These are phyloP conservation scores for Anas bernieri DNA, from an alignment of 2,797 vertebrate species.

Conservation along the genomic window DNA sequence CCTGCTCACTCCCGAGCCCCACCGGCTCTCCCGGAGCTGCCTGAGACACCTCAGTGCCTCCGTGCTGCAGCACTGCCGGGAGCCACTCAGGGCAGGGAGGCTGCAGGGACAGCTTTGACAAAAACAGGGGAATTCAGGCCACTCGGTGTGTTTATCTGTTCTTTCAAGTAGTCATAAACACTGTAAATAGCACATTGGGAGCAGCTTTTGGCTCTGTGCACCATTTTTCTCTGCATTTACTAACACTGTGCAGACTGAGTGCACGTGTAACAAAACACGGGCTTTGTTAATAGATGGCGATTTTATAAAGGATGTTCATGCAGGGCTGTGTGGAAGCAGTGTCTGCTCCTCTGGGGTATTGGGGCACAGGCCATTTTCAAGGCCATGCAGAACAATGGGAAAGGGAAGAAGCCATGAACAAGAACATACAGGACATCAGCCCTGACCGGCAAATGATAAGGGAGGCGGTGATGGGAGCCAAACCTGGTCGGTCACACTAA, in stretches of 20 bases:
- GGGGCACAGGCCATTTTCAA: background rate
- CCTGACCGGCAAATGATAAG: background rate
- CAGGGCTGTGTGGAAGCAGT: background rate
- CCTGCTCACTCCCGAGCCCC: background rate
- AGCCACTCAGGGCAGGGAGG: background rate
- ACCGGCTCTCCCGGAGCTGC: background rate
- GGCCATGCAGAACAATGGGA: background rate
- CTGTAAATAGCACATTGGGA: background rate
- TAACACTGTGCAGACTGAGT: background rate
- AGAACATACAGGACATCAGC: background rate
- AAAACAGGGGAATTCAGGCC: background rate
- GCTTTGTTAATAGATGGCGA: background rate
- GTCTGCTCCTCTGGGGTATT: background rate
- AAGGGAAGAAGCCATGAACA: background rate
- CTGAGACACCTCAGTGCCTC: too few species aligned
- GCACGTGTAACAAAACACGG: background rate
- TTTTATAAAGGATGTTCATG: background rate
- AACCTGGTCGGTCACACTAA: background rate
- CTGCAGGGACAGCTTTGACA: background rate
- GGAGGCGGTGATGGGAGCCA: background rate
- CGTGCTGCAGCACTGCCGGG: accelerated
- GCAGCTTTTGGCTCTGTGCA: background rate
- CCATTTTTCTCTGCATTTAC: background rate
- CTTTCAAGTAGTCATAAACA: background rate
- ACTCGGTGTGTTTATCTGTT: background rate